Base-by-base conservation (phyloP, 2,888 invertebrate species). In the Hypselothyrea guttata region DNA sequence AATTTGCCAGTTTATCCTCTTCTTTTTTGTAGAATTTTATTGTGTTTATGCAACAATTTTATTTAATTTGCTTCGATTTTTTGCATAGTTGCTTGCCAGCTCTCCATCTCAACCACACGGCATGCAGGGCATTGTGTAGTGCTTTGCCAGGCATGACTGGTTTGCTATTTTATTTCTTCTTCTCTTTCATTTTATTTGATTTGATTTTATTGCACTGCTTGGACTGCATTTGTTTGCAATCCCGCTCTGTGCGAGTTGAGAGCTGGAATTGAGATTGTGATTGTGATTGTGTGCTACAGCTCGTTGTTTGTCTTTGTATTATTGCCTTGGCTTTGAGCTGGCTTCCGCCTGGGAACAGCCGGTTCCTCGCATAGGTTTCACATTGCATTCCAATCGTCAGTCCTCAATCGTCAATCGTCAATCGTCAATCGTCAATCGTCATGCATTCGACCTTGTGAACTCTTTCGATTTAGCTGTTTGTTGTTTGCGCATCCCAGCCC, bases 151-250 rank as follows among this genome's bases (percentile, higher is more conserved):
- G 44, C 45, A 38, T 35, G 31, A 33, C 47, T 34, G 41, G 52
- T 40, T 40, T 49, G 45, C 49, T 31, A 44, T 42, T 49, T 57
- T 42, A 45, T 31, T 55, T 55, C 30, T 57, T 2, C 38, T n/a
- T 55, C 30, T 57, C 2, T 28, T n/a, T 16, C 16, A 11, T 13
- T 13, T 22, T 18, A 41, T 22, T n/a, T 22, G 31, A 31, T 45
- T 51, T 44, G 35, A 35, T 30, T 38, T 57, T 5, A 53, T 40
- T 30, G 52, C 69, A 12, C 57, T 45, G 55, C 54, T 75, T 64
- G 75, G 62, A 62, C 34, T 65, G 63, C 54, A 61, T 63, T 72
- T 63, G 58, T 49, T 69, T 48, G 49, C 63, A 47, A 38, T 71
- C 56, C 52, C 28, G 28, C 31, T 41, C n/a, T 58, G 9, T 38